Percentiles rank a stretch among this genome's conserved stretches.
Evolutionary conservation across 2,113 vertebrate species (phyloP).

Genomic region (Athene cunicularia): DNA sequence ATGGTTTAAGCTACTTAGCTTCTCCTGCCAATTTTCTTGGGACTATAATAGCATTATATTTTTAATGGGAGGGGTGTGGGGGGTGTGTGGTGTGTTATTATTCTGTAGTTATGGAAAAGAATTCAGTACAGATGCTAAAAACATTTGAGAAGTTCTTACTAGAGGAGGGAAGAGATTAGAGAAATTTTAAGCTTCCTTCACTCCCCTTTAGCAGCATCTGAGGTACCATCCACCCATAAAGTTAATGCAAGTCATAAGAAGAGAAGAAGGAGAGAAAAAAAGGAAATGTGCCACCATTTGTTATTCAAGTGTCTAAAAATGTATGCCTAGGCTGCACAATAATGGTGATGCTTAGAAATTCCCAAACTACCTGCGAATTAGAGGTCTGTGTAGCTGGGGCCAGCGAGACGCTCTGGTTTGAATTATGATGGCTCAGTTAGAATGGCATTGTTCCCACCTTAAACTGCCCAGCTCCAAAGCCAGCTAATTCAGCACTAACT

Average conservation of each 20-base stretch:
- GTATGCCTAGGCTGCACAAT: not conserved
- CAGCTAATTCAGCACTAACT: not conserved
- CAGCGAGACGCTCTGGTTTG: fast-evolving
- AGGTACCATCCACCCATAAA: not conserved
- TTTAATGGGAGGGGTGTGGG: not conserved
- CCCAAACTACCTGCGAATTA: not conserved
- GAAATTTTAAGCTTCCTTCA: not conserved
- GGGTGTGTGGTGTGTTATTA: too few relatives aligned
- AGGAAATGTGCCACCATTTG: not conserved
- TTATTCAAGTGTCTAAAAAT: not conserved
- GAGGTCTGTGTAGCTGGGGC: not conserved
- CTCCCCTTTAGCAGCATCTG: not conserved
- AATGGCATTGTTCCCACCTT: not conserved
- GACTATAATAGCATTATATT: not conserved
- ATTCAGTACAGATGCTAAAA: not conserved
- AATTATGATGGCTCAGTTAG: not conserved
- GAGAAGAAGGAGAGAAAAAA: not conserved
- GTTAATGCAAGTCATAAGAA: not conserved
- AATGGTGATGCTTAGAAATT: not conserved
- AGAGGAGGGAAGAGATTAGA: not conserved
- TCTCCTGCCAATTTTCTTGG: not conserved
- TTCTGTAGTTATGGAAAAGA: not conserved
- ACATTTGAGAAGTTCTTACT: not conserved
- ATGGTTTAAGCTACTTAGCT: not conserved
- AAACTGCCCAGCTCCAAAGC: not conserved